Evolutionary conservation across 2,888 invertebrate genomes (phyloP), one percentile per base, ranked within the genome.

Genomic region (Cantharis flavilabris): DNA sequence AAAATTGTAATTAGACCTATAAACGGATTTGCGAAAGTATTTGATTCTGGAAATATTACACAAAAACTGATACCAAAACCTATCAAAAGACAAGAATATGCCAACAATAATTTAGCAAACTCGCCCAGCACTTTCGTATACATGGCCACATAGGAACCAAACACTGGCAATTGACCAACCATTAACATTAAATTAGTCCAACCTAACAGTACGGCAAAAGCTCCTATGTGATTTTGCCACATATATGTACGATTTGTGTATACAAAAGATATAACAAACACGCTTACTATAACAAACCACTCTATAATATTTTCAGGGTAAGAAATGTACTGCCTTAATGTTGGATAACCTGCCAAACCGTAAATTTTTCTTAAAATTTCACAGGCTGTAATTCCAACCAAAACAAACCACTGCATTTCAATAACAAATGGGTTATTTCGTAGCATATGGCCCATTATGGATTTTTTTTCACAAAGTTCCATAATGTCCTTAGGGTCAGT

Each of bases 131-230:
- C 96, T 87, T 95, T 93, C 1, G 96, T 96, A 83, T 96, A 96
- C 96, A 96, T 96, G 0, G 96, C 96, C 3, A 97, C 96, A 85
- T 97, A 97, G 0, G 96, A 94, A 16, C 96, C 97, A 85, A 97
- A 95, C 71, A 96, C 92, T 0, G 97, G 97, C 62, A 97, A 89
- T 84, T 97, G 95, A 0, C 97, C 97, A 76, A 97, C 94, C 95
- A 96, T 96, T 86, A 96, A 89, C 95, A 96, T 96, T n/a, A 96
- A 89, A 87, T 96, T 96, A 5, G 95, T 95, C 96, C 96, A 96
- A 5, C 95, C 96, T 64, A 95, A 93, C 4, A 96, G 90, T 0
- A 96, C 95, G 0, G 96, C 95, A 84, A 96, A 95, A 0, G 96
- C 96, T 0, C 96, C 96, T 20, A 96, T 93, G 85, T 96, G 96